Evolutionary conservation across 2,113 vertebrate species (phyloP).

Genomic region (Nipponia nippon): DNA sequence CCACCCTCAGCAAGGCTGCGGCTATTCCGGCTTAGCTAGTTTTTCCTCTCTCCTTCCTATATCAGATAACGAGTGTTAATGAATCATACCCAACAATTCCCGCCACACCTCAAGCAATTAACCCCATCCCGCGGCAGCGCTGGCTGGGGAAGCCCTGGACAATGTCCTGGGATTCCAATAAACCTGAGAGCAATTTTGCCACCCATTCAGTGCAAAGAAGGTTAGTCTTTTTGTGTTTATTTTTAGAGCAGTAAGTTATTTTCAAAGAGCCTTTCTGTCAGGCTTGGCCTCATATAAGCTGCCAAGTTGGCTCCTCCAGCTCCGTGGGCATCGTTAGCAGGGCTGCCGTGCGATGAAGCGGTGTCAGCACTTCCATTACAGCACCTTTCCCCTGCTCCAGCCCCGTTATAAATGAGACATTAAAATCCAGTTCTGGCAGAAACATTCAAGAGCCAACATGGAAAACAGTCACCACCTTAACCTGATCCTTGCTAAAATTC

Average conservation of each 20-base stretch:
- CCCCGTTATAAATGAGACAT: neutral
- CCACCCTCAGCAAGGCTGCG: neutral
- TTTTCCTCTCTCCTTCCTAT: neutral
- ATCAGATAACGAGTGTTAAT: neutral
- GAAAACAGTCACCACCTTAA: constrained; percentile 1
- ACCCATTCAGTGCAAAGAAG: neutral
- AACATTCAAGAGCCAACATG: neutral
- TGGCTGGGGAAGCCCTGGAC: neutral
- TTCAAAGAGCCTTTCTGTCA: neutral
- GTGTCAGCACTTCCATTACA: constrained; percentile 19
- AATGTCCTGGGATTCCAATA: neutral
- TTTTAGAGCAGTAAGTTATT: constrained; percentile 21
- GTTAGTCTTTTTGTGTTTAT: neutral
- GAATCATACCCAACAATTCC: neutral
- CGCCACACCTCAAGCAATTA: constrained; percentile 1
- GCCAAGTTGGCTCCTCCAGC: neutral
- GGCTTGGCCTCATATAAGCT: neutral
- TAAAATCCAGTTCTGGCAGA: constrained; percentile 16
- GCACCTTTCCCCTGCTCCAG: neutral
- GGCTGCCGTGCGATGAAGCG: neutral
- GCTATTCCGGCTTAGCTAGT: neutral
- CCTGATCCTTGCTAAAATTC: neutral
- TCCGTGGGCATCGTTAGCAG: neutral
- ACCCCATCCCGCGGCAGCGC: rapidly evolving
- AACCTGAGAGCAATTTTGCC: neutral